Evolutionary conservation across 2,797 vertebrate species (phyloP).

Genomic region (Ctenopoma kingsleyae): DNA sequence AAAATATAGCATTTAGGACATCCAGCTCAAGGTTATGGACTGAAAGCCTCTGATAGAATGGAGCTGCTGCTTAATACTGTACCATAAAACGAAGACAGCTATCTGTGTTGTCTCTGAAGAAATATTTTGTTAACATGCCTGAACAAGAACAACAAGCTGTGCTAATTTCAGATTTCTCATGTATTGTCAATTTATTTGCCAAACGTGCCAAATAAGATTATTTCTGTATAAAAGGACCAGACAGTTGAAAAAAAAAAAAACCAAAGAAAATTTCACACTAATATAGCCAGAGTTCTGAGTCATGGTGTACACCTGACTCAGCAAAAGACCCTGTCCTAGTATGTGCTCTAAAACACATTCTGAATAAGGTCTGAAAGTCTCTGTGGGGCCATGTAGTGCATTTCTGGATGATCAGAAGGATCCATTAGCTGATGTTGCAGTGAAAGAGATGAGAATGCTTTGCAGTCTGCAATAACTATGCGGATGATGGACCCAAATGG

Average conservation of each 20-base stretch:
- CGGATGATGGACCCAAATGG: conserved; percentile 53
- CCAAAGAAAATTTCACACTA: neutral
- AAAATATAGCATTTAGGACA: conserved; percentile 37
- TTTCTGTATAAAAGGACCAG: too few relatives aligned
- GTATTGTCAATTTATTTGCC: too few relatives aligned
- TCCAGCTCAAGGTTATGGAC: conserved; percentile 37
- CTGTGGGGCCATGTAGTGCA: neutral
- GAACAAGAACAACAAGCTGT: neutral
- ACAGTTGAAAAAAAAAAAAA: neutral
- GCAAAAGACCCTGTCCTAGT: neutral
- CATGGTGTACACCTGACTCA: conserved; percentile 2
- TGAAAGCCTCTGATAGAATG: neutral
- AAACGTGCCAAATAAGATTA: too few relatives aligned
- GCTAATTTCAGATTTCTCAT: too few relatives aligned
- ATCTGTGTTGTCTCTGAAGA: neutral
- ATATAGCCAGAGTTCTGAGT: too few relatives aligned
- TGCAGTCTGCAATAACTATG: conserved; percentile 37
- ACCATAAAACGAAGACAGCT: conserved; percentile 19
- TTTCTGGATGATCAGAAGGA: conserved; percentile 32
- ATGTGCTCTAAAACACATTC: conserved; percentile 14
- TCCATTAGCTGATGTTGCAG: conserved; percentile 50
- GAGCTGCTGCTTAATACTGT: conserved; percentile 27
- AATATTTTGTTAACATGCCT: conserved; percentile 1
- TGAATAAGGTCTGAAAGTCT: conserved; percentile 14
- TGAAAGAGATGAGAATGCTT: conserved; percentile 50